phyloP scores from a whole-genome alignment of 2,888 invertebrate genomes.

The Elysia crispata region DNA sequence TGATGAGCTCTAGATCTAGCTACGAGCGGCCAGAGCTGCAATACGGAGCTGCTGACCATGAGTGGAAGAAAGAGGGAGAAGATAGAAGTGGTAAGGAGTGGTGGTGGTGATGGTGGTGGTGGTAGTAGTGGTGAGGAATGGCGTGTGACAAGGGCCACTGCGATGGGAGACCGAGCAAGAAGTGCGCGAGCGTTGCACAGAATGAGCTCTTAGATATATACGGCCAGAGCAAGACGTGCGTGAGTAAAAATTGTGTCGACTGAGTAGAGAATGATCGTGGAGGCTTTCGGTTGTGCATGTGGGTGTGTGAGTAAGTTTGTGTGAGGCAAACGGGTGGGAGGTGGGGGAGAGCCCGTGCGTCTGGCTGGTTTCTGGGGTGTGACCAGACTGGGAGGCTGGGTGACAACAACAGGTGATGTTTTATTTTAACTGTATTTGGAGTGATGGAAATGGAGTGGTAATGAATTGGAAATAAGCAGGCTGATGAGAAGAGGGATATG shows the following conservation, averaged over 20 bases:
- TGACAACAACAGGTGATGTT: neutral
- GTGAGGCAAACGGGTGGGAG: slow-evolving; percentile 9
- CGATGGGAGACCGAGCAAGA: neutral
- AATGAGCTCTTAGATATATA: too few relatives aligned
- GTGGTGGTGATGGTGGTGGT: neutral
- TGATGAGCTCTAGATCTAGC: too few relatives aligned
- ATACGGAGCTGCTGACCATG: too few relatives aligned
- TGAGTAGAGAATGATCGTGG: neutral
- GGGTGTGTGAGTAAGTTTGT: slow-evolving; percentile 17
- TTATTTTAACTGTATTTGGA: neutral
- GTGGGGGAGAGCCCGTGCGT: neutral
- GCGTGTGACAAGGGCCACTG: neutral
- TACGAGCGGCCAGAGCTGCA: too few relatives aligned
- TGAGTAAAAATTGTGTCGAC: neutral
- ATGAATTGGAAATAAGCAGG: slow-evolving; percentile 22
- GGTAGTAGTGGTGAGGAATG: neutral
- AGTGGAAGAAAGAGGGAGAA: too few relatives aligned
- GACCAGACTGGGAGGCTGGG: neutral
- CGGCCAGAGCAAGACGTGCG: too few relatives aligned
- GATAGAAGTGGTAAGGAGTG: too few relatives aligned
- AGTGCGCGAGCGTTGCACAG: too few relatives aligned
- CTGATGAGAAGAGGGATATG: slow-evolving; percentile 27
- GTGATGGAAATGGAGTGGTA: slow-evolving; percentile 15
- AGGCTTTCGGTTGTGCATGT: neutral
- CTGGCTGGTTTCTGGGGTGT: too few relatives aligned